phyloP scores from a whole-genome alignment of 2,797 vertebrate species.

The Sebastes iracundus region DNA sequence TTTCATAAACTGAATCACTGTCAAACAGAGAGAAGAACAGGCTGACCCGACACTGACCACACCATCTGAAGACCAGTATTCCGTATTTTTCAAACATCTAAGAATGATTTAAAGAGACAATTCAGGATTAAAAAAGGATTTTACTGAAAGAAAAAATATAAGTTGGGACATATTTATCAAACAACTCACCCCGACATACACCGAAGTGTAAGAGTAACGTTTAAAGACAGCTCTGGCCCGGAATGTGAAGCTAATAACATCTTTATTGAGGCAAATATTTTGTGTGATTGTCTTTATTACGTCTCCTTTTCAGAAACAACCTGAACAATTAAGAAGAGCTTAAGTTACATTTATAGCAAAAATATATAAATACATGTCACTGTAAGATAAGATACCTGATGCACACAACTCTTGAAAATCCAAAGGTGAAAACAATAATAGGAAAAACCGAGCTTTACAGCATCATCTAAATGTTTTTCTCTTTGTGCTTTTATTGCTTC shows the following conservation, averaged over 20 bases:
- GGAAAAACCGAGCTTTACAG: not conserved
- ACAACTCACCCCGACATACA: not conserved
- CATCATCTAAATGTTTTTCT: slow-evolving; percentile 17
- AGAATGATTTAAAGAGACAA: not conserved
- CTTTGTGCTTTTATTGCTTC: slow-evolving; percentile 13
- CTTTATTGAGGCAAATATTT: not conserved
- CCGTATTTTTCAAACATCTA: not conserved
- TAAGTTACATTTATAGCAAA: not conserved
- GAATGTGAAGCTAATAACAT: no score
- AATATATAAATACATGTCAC: not conserved
- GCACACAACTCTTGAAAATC: not conserved
- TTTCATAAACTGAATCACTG: not conserved
- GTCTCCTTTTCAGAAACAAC: not conserved
- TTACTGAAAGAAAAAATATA: not conserved
- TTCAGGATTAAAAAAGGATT: not conserved
- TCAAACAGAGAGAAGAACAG: not conserved
- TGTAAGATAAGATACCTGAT: not conserved
- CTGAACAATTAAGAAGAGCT: not conserved
- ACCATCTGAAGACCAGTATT: not conserved
- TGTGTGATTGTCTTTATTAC: not conserved
- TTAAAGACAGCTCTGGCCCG: not conserved
- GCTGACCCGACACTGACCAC: not conserved
- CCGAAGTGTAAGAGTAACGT: not conserved
- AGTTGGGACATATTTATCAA: not conserved
- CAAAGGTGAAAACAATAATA: not conserved